Conservation (phyloP, 2,797 vertebrate species). For the Mormyrus proboscirostris region DNA sequence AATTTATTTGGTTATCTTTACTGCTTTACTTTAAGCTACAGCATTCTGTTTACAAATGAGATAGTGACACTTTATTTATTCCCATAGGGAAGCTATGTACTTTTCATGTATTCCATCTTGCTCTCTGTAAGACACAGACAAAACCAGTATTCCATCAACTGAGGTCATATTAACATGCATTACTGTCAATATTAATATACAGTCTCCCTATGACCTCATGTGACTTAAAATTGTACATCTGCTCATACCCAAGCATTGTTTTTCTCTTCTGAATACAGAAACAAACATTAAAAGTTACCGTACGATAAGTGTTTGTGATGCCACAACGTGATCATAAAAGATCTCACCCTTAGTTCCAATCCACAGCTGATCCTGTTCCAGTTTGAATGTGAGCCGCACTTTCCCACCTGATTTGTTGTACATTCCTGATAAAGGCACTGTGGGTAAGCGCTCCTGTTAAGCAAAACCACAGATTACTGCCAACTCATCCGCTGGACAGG, state of each 20-base stretch:
- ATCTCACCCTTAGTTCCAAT: conserved; percentile 94
- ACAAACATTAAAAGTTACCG: not conserved
- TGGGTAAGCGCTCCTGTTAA: conserved; percentile 88
- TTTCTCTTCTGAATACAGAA: not conserved
- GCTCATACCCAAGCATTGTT: not conserved
- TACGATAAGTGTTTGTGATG: not conserved
- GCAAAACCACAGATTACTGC: conserved; percentile 33
- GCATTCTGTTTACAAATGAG: not conserved
- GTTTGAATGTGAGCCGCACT: conserved; percentile 95
- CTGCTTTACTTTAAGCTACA: not conserved
- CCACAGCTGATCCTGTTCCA: conserved; percentile 98
- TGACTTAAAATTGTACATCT: not conserved
- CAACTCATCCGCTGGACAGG: not conserved
- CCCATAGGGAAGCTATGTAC: not conserved
- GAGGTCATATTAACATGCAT: not conserved
- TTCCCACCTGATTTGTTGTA: conserved; percentile 98
- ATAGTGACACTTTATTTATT: not conserved
- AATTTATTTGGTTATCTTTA: not conserved
- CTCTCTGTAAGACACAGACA: not conserved
- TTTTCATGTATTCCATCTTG: not conserved
- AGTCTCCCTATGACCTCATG: not conserved
- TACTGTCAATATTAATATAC: too few relatives aligned
- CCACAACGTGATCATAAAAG: not conserved
- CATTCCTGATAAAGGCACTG: conserved; percentile 95
- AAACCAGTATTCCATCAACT: not conserved